Conservation (phyloP, 1,140 invertebrate species). For the Temnothorax longispinosus region DNA sequence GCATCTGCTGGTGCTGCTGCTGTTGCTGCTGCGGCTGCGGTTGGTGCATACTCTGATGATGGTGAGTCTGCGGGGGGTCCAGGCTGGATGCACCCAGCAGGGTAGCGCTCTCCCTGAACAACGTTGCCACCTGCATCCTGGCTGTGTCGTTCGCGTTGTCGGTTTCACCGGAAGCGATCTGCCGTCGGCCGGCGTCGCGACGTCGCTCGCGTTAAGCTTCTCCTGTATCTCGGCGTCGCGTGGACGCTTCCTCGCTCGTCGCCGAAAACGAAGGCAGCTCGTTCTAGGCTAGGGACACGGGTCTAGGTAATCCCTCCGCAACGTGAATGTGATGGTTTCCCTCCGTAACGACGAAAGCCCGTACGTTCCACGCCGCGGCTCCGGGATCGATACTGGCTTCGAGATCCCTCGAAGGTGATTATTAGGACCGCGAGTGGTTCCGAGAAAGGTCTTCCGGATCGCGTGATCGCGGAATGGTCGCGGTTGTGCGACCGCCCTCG, state of each 20-base stretch:
- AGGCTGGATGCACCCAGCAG: slow-evolving; percentile 89
- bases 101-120: slow-evolving; percentile 90
- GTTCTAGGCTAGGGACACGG: background rate
- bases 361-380: background rate
- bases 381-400: slow-evolving; percentile 18
- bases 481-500: background rate
- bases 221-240: background rate
- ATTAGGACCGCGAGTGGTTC: background rate
- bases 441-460: slow-evolving; percentile 27
- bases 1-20: slow-evolving; percentile 73
- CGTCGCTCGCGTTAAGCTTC: background rate
- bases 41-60: slow-evolving; percentile 81
- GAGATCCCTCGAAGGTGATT: slow-evolving; percentile 34
- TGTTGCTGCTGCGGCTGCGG: slow-evolving; percentile 78
- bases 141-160: slow-evolving; percentile 10
- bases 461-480: slow-evolving; percentile 3
- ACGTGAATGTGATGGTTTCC: background rate
- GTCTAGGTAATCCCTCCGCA: background rate
- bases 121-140: slow-evolving; percentile 89
- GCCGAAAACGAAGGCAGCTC: background rate
- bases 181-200: slow-evolving; percentile 62
- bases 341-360: background rate
- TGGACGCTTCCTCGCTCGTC: background rate
- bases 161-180: background rate
- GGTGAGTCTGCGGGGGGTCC: slow-evolving; percentile 84